Evolutionary conservation across 2,113 vertebrate species (phyloP), one percentile per base, ranked within the genome.

Genomic region (Galemys pyrenaicus): DNA sequence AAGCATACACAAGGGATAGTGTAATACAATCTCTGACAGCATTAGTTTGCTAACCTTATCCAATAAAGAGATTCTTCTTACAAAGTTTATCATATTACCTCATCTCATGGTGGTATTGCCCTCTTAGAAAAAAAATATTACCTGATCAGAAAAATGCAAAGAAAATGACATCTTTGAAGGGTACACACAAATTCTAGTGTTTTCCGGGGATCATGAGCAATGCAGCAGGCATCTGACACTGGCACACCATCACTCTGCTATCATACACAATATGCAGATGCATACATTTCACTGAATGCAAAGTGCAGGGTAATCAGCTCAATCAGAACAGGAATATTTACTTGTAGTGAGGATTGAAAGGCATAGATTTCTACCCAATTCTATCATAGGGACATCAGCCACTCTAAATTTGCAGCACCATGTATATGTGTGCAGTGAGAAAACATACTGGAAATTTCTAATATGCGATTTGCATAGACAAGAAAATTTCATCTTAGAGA

Each of bases 31-130:
- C 75, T 82, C 68, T 91, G 82, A 86, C 51, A 92, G 62, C 51
- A 51, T 95, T 95, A 35, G 41, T 94, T 95, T 95, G 70, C 22
- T 92, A 91, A 64, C 64, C 75, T 87, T 84, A 90, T 75, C 78
- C 80, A 94, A 81, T 89, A 94, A 46, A 20, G 32, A 93, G 16
- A 41, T 86, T 74, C 24, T 68, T 65, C 37, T 90, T 70, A n/a
- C 26, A 83, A 84, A 87, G 6, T 56, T 92, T 75, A 92, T 95
- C 79, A 44, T 49, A 35, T 94, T 93, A 79, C 46, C 39, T 84
- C 35, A 75, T 88, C 70, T 91, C 26, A 3, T 44, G 26, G n/a
- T 35, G 68, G 6, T 75, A 77, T 86, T 84, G 20, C 9, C 60
- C 13, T 11, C 41, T 95, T 67, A 35, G 49, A 85, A 71, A 13